A percentile compares a stretch with the other conserved stretches of the same genome.
These are phyloP conservation scores for Sceloporus undulatus DNA, from an alignment of 2,113 vertebrate species.

Conservation along the genomic window DNA sequence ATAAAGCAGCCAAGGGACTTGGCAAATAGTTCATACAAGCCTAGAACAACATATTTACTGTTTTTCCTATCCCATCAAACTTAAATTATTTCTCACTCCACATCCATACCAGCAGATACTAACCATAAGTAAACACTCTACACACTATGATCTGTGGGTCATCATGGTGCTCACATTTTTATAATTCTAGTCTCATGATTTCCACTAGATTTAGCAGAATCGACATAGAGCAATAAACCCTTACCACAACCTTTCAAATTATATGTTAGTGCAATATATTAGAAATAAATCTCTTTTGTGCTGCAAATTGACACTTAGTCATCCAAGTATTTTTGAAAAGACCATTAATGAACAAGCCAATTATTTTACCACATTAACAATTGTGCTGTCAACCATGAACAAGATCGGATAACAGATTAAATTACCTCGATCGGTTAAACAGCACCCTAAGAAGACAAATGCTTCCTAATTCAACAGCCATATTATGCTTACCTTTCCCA, in stretches of 20 bases:
- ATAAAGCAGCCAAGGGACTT: not conserved
- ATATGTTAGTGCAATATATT: not conserved
- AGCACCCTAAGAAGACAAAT: not conserved
- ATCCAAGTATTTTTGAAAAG: not conserved
- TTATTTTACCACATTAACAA: constrained; percentile 37
- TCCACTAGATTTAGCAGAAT: constrained; percentile 1
- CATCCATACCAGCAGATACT: not conserved
- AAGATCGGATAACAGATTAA: constrained; percentile 17
- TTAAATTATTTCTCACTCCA: not conserved
- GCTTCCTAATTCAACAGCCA: constrained; percentile 17
- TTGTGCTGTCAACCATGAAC: not conserved
- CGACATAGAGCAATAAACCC: not conserved
- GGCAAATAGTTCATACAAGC: not conserved
- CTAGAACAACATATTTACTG: not conserved
- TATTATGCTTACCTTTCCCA: not conserved
- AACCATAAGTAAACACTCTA: not conserved
- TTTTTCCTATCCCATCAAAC: not conserved
- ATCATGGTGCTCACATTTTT: not conserved
- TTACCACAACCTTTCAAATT: constrained; percentile 12
- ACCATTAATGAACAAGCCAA: not conserved
- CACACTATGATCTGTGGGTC: not conserved
- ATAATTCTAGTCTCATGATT: not conserved
- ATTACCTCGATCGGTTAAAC: constrained; percentile 12
- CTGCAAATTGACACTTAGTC: not conserved
- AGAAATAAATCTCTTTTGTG: constrained; percentile 5